Conservation (phyloP, 2,113 vertebrate genomes). For the Percina caprodes region DNA sequence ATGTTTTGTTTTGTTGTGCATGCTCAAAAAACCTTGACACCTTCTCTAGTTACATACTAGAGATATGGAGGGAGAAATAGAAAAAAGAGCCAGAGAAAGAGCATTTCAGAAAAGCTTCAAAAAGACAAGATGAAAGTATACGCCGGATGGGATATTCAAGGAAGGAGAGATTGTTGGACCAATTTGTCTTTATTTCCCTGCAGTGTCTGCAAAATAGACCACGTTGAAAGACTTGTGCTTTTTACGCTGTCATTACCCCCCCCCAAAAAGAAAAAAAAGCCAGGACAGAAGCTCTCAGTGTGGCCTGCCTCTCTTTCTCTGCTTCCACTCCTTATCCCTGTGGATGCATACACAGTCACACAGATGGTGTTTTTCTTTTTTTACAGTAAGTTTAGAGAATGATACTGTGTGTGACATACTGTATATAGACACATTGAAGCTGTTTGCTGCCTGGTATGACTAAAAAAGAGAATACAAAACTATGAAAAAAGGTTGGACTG, state of each 20-base stretch:
- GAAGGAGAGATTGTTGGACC: constrained; percentile 50
- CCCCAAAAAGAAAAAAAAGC: constrained; percentile 15
- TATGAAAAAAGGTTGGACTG: constrained; percentile 20
- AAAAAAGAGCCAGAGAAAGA: neutral
- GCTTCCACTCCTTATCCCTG: constrained; percentile 16
- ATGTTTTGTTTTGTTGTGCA: no score
- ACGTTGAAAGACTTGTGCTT: constrained; percentile 47
- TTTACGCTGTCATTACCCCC: constrained; percentile 58
- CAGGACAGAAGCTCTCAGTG: constrained; percentile 47
- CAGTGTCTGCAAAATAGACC: constrained; percentile 57
- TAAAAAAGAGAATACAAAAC: constrained; percentile 32
- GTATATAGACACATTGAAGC: constrained; percentile 28
- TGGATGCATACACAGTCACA: constrained; percentile 21
- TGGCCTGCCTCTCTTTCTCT: constrained; percentile 24
- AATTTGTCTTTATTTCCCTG: constrained; percentile 70
- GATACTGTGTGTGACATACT: constrained; percentile 31
- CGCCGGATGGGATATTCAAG: constrained; percentile 24
- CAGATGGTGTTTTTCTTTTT: constrained; percentile 44
- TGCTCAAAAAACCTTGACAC: neutral
- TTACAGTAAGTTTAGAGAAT: constrained; percentile 4
- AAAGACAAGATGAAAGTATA: constrained; percentile 63
- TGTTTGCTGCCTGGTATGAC: constrained; percentile 16
- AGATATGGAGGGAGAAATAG: neutral
- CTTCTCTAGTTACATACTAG: neutral
- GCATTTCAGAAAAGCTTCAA: constrained; percentile 40